Evolutionary conservation across 2,888 invertebrate genomes (phyloP).

Genomic region (Sipunculus nudus): DNA sequence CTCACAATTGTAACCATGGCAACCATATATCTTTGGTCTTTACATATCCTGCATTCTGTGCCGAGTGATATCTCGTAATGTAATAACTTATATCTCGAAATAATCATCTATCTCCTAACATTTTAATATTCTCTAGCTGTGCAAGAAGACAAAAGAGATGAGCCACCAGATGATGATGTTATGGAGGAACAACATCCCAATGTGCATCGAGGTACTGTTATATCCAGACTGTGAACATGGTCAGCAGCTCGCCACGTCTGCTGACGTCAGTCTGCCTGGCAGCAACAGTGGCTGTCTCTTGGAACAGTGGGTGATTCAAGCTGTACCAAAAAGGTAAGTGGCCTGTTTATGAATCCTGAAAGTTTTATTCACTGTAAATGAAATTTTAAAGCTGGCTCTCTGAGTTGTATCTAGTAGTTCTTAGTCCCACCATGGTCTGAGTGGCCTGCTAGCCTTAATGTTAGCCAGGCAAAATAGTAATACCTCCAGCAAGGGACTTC

Average conservation of each 20-base stretch:
- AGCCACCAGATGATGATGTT: constrained; percentile 72
- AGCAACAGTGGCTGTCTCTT: constrained; percentile 70
- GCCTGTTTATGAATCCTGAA: constrained; percentile 64
- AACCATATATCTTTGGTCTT: too few relatives aligned
- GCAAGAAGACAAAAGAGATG: constrained; percentile 70
- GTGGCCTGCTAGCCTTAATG: too few relatives aligned
- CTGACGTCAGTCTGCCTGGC: constrained; percentile 58
- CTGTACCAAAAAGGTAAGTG: constrained; percentile 56
- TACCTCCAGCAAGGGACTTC: too few relatives aligned
- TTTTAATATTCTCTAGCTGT: constrained; percentile 63
- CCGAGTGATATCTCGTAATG: too few relatives aligned
- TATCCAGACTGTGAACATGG: constrained; percentile 77
- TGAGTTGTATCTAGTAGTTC: too few relatives aligned
- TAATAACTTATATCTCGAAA: too few relatives aligned
- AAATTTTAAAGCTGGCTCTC: too few relatives aligned
- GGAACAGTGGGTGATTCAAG: constrained; percentile 84
- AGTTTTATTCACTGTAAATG: neutral
- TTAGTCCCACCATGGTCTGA: too few relatives aligned
- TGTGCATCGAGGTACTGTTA: constrained; percentile 84
- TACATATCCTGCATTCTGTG: too few relatives aligned
- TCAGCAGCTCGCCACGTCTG: constrained; percentile 61
- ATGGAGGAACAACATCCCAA: constrained; percentile 77
- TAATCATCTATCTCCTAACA: neutral
- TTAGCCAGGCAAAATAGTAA: too few relatives aligned
- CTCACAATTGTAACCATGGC: too few relatives aligned